Conservation (phyloP, 2,113 vertebrate genomes). For the Symphodus melops region DNA sequence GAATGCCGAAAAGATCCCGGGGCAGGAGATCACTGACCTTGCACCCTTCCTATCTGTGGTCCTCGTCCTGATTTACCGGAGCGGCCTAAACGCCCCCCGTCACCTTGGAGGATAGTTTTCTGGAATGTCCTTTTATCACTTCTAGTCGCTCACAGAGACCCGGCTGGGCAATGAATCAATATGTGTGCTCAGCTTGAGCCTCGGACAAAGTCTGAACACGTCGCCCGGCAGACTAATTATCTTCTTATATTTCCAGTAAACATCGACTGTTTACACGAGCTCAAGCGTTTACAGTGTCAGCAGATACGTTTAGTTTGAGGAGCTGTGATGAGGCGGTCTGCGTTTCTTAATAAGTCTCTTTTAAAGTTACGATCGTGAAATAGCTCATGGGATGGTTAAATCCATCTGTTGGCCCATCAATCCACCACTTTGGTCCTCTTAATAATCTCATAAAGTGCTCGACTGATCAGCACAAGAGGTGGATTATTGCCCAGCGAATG, state of each 20-base stretch:
- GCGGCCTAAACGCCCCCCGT: slow-evolving; percentile 12
- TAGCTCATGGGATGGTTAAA: not conserved
- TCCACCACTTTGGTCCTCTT: not conserved
- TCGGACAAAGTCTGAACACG: not conserved
- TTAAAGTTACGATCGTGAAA: not conserved
- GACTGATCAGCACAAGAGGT: not conserved
- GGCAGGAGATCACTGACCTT: slow-evolving; percentile 54
- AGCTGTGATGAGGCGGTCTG: too few species aligned
- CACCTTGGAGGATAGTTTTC: slow-evolving; percentile 29
- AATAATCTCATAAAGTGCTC: not conserved
- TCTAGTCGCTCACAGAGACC: not conserved
- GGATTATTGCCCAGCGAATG: too few species aligned
- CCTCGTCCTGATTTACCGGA: slow-evolving; percentile 49
- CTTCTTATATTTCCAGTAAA: not conserved
- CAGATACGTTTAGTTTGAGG: too few species aligned
- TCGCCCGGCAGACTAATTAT: not conserved
- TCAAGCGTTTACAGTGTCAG: not conserved
- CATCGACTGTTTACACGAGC: not conserved
- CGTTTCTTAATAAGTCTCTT: not conserved
- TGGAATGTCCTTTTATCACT: slow-evolving; percentile 57
- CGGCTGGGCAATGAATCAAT: slow-evolving; percentile 3
- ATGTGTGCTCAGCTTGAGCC: not conserved
- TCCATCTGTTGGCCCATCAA: not conserved
- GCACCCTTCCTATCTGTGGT: slow-evolving; percentile 47
- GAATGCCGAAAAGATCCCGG: slow-evolving; percentile 33